Evolutionary conservation across 30 jellyfish, hydroid and myxozoan species (phyloP).

Genomic region (Morbakka virulenta): DNA sequence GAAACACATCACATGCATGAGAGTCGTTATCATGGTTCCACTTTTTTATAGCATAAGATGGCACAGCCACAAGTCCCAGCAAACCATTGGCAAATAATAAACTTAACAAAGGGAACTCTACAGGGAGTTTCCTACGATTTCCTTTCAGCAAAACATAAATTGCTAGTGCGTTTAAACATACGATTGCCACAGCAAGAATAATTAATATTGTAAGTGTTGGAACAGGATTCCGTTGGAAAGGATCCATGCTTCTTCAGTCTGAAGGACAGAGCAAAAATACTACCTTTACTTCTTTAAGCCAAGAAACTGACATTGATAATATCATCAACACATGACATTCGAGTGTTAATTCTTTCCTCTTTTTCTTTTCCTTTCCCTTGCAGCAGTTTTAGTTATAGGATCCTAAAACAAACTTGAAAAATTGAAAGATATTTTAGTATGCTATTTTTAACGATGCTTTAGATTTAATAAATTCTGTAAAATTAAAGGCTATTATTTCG

Average conservation of each 20-base stretch:
- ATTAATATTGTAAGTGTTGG: constrained; percentile 51
- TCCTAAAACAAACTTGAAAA: too few relatives aligned
- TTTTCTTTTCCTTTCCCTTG: too few relatives aligned
- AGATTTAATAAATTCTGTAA: too few relatives aligned
- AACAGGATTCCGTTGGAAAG: constrained; percentile 48
- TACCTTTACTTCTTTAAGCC: too few relatives aligned
- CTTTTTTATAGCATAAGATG: constrained; percentile 72
- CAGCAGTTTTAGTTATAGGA: too few relatives aligned
- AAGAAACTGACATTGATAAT: too few relatives aligned
- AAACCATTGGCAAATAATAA: constrained; percentile 60
- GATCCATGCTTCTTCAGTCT: constrained; percentile 11
- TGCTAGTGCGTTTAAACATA: constrained; percentile 42
- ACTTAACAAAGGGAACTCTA: constrained; percentile 56
- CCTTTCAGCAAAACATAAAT: constrained; percentile 23
- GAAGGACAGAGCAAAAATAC: too few relatives aligned
- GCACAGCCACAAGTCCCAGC: constrained; percentile 62
- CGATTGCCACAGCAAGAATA: constrained; percentile 27
- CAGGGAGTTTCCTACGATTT: constrained; percentile 34
- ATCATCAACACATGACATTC: too few relatives aligned
- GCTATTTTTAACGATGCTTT: too few relatives aligned
- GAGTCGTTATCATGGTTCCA: constrained; percentile 11
- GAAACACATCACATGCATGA: constrained; percentile 55
- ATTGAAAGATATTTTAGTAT: too few relatives aligned
- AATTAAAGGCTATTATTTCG: too few relatives aligned
- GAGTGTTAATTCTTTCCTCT: too few relatives aligned